These are phyloP conservation scores for Ctenopoma kingsleyae DNA, from an alignment of 2,797 vertebrate genomes.

Conservation along the genomic window DNA sequence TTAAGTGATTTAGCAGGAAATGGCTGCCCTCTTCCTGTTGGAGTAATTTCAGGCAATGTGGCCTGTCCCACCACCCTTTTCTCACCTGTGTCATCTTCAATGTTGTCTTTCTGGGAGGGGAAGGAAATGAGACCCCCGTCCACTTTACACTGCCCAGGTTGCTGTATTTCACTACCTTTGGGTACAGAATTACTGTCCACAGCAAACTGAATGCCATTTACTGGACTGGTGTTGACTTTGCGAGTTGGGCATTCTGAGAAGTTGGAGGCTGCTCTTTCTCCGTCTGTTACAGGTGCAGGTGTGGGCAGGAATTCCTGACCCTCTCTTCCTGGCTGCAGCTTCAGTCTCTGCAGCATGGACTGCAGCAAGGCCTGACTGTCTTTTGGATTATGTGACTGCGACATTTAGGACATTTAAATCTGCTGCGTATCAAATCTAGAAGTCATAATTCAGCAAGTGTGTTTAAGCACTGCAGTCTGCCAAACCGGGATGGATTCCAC, in stretches of 20 bases:
- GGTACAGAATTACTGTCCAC: background rate
- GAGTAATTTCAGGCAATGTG: slow-evolving; percentile 16
- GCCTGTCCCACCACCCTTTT: slow-evolving; percentile 29
- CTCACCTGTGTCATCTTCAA: slow-evolving; percentile 25
- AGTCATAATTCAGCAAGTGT: slow-evolving; percentile 6
- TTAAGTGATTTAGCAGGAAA: slow-evolving; percentile 55
- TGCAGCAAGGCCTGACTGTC: slow-evolving; percentile 82
- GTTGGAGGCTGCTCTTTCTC: slow-evolving; percentile 6
- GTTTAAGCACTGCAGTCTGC: background rate
- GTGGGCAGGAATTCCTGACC: slow-evolving; percentile 16
- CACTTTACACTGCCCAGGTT: slow-evolving; percentile 11
- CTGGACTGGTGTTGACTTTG: slow-evolving; percentile 28
- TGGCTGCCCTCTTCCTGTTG: slow-evolving; percentile 32
- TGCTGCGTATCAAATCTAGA: slow-evolving; percentile 37
- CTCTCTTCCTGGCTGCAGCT: slow-evolving; percentile 72
- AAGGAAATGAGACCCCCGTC: slow-evolving; percentile 34
- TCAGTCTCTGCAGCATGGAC: slow-evolving; percentile 87
- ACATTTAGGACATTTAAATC: slow-evolving; percentile 72
- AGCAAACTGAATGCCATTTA: slow-evolving; percentile 45
- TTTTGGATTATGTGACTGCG: slow-evolving; percentile 65
- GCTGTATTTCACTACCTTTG: slow-evolving; percentile 22
- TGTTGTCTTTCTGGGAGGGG: slow-evolving; percentile 47
- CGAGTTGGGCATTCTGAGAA: slow-evolving; percentile 6
- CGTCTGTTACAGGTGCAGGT: slow-evolving; percentile 3
- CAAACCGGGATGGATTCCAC: slow-evolving; percentile 14